phyloP scores from a whole-genome alignment of 2,888 invertebrate genomes.

The Sclerodermus sp. region DNA sequence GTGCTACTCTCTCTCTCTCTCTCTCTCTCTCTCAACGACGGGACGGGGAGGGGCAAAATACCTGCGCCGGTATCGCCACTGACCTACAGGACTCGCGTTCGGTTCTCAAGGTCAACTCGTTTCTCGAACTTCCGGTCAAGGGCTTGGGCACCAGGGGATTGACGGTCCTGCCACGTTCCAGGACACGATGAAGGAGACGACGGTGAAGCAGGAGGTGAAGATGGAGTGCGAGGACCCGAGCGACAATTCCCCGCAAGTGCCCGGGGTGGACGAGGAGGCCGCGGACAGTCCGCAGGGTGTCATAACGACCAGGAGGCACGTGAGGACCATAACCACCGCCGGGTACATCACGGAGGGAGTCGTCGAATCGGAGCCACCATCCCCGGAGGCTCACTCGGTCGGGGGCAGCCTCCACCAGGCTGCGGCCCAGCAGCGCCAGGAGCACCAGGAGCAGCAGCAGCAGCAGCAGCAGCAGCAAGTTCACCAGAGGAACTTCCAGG shows the following conservation, averaged over 20 bases:
- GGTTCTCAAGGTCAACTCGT: too few relatives aligned
- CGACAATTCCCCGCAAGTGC: constrained; percentile 33
- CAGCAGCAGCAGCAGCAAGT: constrained; percentile 47
- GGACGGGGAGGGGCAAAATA: too few relatives aligned
- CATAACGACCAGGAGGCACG: constrained; percentile 63
- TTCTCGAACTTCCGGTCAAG: too few relatives aligned
- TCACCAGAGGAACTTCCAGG: constrained; percentile 57
- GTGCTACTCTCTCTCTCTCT: too few relatives aligned
- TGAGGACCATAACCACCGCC: constrained; percentile 66
- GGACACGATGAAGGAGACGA: constrained; percentile 52
- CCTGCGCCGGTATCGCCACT: too few relatives aligned
- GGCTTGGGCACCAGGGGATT: too few relatives aligned
- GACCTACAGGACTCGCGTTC: too few relatives aligned
- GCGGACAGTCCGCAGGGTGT: constrained; percentile 55
- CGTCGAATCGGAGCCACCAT: constrained; percentile 41
- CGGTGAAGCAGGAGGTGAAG: constrained; percentile 48
- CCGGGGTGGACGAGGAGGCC: constrained; percentile 34
- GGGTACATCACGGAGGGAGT: constrained; percentile 62
- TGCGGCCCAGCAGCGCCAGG: constrained; percentile 26
- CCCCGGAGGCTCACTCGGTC: constrained; percentile 33
- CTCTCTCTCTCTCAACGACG: too few relatives aligned
- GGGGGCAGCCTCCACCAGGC: constrained; percentile 49
- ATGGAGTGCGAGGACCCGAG: constrained; percentile 49
- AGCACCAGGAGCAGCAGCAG: constrained; percentile 45
- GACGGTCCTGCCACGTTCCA: too few relatives aligned